These are phyloP conservation scores for Ctenomys sociabilis DNA, from an alignment of 2,113 vertebrate genomes.

Conservation along the genomic window DNA sequence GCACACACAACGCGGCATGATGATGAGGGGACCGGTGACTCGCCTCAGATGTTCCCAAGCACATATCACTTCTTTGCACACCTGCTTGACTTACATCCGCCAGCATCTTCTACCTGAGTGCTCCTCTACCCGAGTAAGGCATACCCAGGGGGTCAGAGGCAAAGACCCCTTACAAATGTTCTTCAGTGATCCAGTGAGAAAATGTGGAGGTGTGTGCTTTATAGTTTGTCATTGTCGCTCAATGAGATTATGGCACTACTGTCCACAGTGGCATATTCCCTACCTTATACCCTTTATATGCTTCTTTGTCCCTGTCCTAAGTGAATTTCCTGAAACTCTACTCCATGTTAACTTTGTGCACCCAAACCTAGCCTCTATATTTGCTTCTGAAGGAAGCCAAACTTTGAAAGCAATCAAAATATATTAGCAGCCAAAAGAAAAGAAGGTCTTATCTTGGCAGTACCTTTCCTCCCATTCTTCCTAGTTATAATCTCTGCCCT, in stretches of 20 bases:
- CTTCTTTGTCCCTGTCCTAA: neutral
- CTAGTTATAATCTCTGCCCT: neutral
- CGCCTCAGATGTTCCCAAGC: fast-evolving
- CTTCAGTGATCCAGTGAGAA: neutral
- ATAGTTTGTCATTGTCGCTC: neutral
- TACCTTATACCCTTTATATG: neutral
- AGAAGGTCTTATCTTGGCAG: neutral
- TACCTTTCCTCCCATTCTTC: neutral
- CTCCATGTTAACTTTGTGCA: neutral
- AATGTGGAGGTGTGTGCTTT: neutral
- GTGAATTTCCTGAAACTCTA: neutral
- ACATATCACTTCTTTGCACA: neutral
- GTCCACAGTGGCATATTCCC: neutral
- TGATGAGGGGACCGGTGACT: neutral
- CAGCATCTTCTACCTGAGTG: neutral
- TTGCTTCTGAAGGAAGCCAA: neutral
- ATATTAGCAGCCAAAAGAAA: neutral
- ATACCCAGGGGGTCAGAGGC: neutral
- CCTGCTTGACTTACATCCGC: neutral
- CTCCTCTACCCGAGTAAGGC: too few relatives aligned
- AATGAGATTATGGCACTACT: neutral
- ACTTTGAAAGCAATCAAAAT: neutral
- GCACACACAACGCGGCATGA: too few relatives aligned
- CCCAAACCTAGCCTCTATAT: neutral
- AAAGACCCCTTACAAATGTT: neutral